phyloP scores from a whole-genome alignment of 2,113 vertebrate genomes.

The Halichoerus grypus region DNA sequence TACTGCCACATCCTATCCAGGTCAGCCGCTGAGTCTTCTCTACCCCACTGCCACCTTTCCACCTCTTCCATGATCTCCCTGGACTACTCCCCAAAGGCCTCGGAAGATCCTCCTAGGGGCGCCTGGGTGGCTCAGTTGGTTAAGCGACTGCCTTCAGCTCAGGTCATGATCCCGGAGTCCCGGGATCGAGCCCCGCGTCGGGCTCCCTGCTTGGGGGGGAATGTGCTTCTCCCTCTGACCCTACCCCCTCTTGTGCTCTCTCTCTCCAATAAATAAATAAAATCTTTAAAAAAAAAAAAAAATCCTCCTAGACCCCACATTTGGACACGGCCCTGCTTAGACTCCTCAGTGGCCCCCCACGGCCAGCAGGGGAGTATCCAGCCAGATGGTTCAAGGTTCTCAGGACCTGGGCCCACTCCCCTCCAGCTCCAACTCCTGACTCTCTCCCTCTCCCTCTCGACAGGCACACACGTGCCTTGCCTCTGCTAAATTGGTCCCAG shows the following conservation, averaged over 20 bases:
- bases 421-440: not conserved
- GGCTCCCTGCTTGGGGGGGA: too few relatives aligned
- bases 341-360: accelerated
- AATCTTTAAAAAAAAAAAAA: too few relatives aligned
- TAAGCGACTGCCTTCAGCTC: too few relatives aligned
- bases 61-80: not conserved
- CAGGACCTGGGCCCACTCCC: not conserved
- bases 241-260: too few relatives aligned
- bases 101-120: not conserved
- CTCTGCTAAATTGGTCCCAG: not conserved
- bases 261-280: too few relatives aligned
- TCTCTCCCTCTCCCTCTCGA: not conserved
- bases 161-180: too few relatives aligned
- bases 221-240: too few relatives aligned
- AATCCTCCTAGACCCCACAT: not conserved
- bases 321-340: not conserved
- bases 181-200: too few relatives aligned
- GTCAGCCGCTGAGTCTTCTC: not conserved
- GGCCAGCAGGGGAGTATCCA: not conserved
- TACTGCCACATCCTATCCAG: not conserved
- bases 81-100: not conserved
- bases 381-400: not conserved
- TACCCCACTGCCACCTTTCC: not conserved
- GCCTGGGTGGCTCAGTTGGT: too few relatives aligned
- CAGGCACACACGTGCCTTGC: not conserved